Percentiles rank a stretch among this genome's conserved stretches.
Evolutionary conservation across 2,888 invertebrate genomes (phyloP).

Genomic region (Brachycybe producta): DNA sequence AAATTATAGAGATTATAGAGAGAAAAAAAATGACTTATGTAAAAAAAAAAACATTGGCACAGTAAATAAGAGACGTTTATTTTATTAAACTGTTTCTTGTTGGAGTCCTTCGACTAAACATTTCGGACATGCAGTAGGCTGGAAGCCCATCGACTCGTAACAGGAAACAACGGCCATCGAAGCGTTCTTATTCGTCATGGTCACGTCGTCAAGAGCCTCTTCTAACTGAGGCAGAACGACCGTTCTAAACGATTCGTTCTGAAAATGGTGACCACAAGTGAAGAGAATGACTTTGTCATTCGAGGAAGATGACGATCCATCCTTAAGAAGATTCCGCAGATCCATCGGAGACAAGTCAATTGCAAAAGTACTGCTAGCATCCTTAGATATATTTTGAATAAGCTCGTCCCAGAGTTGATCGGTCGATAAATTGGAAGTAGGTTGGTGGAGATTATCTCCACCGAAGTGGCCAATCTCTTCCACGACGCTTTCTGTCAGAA

Average conservation of each 20-base stretch:
- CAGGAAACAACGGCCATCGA: slow-evolving; percentile 7
- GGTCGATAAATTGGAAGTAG: background rate
- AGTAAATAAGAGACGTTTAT: no score
- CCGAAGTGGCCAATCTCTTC: background rate
- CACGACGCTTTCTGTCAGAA: background rate
- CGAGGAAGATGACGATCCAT: background rate
- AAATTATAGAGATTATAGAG: no score
- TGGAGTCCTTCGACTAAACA: slow-evolving; percentile 15
- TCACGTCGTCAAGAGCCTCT: slow-evolving; percentile 2
- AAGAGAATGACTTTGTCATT: slow-evolving; percentile 8
- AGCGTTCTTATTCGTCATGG: slow-evolving; percentile 7
- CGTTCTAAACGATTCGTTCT: background rate
- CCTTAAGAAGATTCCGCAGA: background rate
- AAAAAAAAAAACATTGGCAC: no score
- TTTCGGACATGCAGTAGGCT: slow-evolving; percentile 18
- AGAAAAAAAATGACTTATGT: no score
- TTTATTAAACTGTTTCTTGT: no score
- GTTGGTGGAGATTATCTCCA: background rate
- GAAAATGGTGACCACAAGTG: slow-evolving; percentile 18
- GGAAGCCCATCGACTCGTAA: slow-evolving; percentile 14
- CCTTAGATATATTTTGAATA: background rate
- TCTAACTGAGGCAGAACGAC: slow-evolving; percentile 13
- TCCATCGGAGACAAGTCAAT: background rate
- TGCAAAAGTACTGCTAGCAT: background rate
- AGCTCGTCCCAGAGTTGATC: background rate